Percentiles rank a stretch among this genome's conserved stretches.
These are phyloP conservation scores for Chiloscyllium plagiosum DNA, from an alignment of 2,113 vertebrate species.

Conservation along the genomic window DNA sequence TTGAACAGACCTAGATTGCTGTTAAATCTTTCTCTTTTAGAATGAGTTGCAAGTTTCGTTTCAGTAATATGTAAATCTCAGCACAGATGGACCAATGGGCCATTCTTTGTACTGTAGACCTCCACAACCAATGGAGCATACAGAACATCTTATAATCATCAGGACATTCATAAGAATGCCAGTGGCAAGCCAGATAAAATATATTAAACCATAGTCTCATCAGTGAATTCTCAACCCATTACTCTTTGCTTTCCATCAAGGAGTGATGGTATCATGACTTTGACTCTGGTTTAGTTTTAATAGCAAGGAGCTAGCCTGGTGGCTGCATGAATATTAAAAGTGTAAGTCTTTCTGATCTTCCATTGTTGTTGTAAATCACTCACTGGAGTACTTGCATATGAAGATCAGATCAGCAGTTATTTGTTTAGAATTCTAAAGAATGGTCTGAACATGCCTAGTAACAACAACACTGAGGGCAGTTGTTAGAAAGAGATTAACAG, in stretches of 20 bases:
- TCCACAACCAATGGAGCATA: background rate
- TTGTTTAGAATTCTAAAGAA: background rate
- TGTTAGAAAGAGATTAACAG: background rate
- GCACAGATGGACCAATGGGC: too few relatives aligned
- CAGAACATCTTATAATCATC: background rate
- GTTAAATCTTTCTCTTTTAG: too few relatives aligned
- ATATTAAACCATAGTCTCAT: background rate
- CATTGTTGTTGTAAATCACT: background rate
- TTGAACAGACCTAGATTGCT: too few relatives aligned
- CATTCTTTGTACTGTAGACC: too few relatives aligned
- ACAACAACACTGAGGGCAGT: background rate
- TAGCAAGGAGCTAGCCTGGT: background rate
- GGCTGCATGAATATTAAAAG: background rate
- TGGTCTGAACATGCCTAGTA: background rate
- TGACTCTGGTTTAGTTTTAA: background rate
- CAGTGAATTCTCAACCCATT: background rate
- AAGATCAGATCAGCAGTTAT: background rate
- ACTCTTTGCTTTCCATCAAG: background rate
- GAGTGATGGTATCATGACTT: background rate
- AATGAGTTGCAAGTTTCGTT: too few relatives aligned
- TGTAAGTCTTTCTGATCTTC: background rate
- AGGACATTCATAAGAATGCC: background rate
- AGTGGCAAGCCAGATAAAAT: background rate
- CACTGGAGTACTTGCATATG: background rate
- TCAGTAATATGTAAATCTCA: too few relatives aligned